Evolutionary conservation across 2,888 invertebrate genomes (phyloP), one percentile per base, ranked within the genome.

Genomic region (Conops quadrifasciatus): DNA sequence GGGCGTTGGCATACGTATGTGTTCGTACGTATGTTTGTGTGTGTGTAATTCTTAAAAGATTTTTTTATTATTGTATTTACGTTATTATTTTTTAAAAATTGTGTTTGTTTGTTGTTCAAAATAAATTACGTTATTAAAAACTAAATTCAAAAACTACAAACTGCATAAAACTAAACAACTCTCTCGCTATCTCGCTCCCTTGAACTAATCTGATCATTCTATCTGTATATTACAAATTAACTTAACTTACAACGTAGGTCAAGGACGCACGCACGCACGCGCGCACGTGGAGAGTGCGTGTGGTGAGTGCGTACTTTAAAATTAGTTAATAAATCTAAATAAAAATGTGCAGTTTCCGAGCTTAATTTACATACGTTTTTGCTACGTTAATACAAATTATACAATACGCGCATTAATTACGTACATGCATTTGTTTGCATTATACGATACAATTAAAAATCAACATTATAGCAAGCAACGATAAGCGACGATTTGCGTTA

Each of bases 91-190:
- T n/a, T n/a, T n/a, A n/a, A n/a, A n/a, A n/a, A n/a, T n/a, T n/a
- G n/a, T n/a, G n/a, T n/a, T n/a, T n/a, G n/a, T n/a, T n/a, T n/a
- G n/a, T n/a, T n/a, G n/a, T n/a, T n/a, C n/a, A 47, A 51, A 51
- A 49, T 15, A 68, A 68, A 60, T 64, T 53, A 60, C 59, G 67
- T 53, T 69, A 73, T 69, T 73, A 73, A 73, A 70, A 67, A 70
- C 71, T 70, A 70, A 67, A 59, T 58, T 68, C 49, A 71, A 65
- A 45, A 51, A 64, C 5, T 59, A 36, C 59, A 73, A 58, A 71
- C 47, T 71, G 59, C 5, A 36, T 28, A 15, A 15, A 71, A 58
- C 56, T 67, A 66, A 7, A 4, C 36, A 36, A 58, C 70, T 66
- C 67, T 67, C 63, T n/a, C n/a, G n/a, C n/a, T n/a, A n/a, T n/a